phyloP scores from a whole-genome alignment of 2,113 vertebrate species.

The Donacobius atricapilla region DNA sequence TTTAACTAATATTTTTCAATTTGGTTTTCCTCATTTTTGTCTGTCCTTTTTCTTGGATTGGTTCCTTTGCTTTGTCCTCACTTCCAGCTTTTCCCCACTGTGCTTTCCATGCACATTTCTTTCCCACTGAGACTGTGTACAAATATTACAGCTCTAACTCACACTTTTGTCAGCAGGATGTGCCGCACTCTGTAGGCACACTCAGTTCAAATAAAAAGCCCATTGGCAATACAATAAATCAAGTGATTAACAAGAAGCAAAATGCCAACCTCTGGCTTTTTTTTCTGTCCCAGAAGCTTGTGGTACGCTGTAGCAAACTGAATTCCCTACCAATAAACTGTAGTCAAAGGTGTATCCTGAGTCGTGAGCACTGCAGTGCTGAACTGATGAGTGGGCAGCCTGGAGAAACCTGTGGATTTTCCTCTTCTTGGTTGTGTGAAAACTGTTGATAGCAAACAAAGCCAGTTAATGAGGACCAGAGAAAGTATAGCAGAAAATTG shows the following conservation, averaged over 20 bases:
- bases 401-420: background rate
- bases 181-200: background rate
- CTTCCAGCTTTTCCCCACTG: background rate
- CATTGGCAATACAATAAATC: constrained; percentile 50
- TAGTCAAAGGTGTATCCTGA: background rate
- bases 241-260: constrained; percentile 50
- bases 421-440: background rate
- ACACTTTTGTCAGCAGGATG: constrained; percentile 47
- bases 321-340: background rate
- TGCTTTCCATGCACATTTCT: constrained; percentile 31
- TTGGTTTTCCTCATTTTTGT: constrained; percentile 7
- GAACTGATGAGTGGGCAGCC: background rate
- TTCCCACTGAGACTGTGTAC: constrained; percentile 48
- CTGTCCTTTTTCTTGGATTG: constrained; percentile 21
- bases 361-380: background rate
- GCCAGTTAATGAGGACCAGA: background rate
- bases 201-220: constrained; percentile 44
- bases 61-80: constrained; percentile 18
- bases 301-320: background rate
- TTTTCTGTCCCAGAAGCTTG: background rate
- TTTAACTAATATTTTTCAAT: background rate
- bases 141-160: constrained; percentile 62
- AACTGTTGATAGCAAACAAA: background rate
- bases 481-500: background rate
- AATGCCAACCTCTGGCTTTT: constrained; percentile 3